Evolutionary conservation across 1,140 invertebrate species (phyloP).

Genomic region (Myzus persicae): DNA sequence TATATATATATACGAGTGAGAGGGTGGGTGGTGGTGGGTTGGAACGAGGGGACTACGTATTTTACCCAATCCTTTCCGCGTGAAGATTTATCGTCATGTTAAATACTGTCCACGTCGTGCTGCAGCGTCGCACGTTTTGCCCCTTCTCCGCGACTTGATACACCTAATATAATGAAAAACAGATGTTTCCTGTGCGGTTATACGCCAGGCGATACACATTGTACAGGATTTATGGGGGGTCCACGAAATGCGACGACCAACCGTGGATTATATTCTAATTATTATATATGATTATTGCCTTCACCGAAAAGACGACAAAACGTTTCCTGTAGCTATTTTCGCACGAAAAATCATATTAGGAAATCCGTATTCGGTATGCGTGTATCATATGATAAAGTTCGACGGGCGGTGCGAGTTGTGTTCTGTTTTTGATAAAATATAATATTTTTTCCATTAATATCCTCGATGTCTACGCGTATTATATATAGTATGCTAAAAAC

Average conservation of each 20-base stretch:
- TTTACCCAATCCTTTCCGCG: background rate
- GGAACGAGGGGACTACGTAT: background rate
- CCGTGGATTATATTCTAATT: no score
- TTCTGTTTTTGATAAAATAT: background rate
- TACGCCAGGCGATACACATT: background rate
- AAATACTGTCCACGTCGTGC: background rate
- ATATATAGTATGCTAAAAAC: background rate
- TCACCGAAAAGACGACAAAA: background rate
- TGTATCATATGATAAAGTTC: background rate
- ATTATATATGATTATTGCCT: background rate
- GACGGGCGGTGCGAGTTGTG: background rate
- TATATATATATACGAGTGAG: no score
- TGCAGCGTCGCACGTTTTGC: background rate
- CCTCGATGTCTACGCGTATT: background rate
- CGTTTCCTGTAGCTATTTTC: background rate
- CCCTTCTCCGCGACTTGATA: background rate
- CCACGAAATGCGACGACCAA: background rate
- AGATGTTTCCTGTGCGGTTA: background rate
- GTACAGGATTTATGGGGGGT: background rate
- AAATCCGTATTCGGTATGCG: background rate
- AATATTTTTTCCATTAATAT: background rate
- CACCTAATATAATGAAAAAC: background rate
- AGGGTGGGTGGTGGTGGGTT: no score
- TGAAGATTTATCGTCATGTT: constrained; percentile 10
- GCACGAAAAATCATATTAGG: background rate